Conservation (phyloP, 2,113 vertebrate genomes). For the Psittacula cyanocephala region DNA sequence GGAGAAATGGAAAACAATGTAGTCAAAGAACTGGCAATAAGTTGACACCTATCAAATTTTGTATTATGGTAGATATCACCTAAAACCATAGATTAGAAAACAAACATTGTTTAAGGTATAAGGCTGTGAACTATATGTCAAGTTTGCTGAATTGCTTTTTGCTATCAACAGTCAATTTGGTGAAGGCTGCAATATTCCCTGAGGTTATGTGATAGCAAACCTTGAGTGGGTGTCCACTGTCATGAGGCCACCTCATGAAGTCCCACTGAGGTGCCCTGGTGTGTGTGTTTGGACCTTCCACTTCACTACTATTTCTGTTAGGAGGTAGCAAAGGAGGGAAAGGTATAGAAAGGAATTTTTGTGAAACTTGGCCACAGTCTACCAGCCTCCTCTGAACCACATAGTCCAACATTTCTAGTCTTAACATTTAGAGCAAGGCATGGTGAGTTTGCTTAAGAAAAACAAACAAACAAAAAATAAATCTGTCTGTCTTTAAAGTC, state of each 20-base stretch:
- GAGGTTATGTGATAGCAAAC: neutral
- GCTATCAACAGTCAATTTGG: neutral
- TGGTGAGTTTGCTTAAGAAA: accelerated
- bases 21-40: neutral
- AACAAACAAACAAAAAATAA: neutral
- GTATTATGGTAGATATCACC: neutral
- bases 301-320: neutral
- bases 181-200: neutral
- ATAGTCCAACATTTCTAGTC: neutral
- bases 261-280: neutral
- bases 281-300: neutral
- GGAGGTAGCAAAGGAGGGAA: neutral
- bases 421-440: neutral
- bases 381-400: neutral
- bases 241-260: neutral
- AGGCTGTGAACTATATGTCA: neutral
- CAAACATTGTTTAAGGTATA: neutral
- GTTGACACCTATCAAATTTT: neutral
- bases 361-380: neutral
- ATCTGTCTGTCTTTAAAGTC: neutral
- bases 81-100: neutral
- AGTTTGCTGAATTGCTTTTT: neutral
- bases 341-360: neutral
- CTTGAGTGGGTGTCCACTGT: accelerated
- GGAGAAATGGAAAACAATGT: neutral